Evolutionary conservation across 2,888 invertebrate genomes (phyloP), one percentile per base, ranked within the genome.

Genomic region (Polietes domitor): DNA sequence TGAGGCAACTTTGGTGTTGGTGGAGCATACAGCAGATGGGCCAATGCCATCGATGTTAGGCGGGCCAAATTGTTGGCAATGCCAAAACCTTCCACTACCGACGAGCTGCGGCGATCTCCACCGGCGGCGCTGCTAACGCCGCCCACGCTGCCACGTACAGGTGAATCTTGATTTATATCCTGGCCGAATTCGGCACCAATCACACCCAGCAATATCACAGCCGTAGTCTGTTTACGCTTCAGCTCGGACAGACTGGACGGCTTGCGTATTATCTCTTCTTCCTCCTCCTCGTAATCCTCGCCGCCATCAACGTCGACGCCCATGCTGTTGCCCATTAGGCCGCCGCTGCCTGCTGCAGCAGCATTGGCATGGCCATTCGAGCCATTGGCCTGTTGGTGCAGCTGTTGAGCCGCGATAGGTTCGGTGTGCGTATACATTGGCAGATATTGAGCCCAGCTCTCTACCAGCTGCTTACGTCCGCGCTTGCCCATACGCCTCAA

Each of bases 131-230:
- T 88, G 73, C 88, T 86, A 1, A 88, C 87, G 7, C 0, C 17
- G 21, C 19, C 21, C 19, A 19, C 21, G 80, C 87, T 87, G 37
- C 89, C 88, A 73, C 89, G 88, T 71, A 86, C 89, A n/a, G 92
- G 92, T 92, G 94, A 94, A 88, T 94, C 95, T 53, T 94, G 94
- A 0, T 96, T 95, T 72, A 99, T 97, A 90, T 99, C 99, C 90
- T 98, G 98, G 0, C 99, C 99, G 90, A 99, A 99, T 92, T 99
- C 99, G 0, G 99, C 98, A 0, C 99, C 99, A 75, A 99, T 98
- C 0, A 99, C 99, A 0, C 99, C 99, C 53, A 99, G 92, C 74
- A 99, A 93, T 4, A 99, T 98, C 0, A 99, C 98, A 0, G 99
- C 98, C 0, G 99, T 99, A 0, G 99, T 98, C 92, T 99, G 99